Evolutionary conservation across 2,888 invertebrate species (phyloP), one percentile per base, ranked within the genome.

Genomic region (Callyntrura sp.): DNA sequence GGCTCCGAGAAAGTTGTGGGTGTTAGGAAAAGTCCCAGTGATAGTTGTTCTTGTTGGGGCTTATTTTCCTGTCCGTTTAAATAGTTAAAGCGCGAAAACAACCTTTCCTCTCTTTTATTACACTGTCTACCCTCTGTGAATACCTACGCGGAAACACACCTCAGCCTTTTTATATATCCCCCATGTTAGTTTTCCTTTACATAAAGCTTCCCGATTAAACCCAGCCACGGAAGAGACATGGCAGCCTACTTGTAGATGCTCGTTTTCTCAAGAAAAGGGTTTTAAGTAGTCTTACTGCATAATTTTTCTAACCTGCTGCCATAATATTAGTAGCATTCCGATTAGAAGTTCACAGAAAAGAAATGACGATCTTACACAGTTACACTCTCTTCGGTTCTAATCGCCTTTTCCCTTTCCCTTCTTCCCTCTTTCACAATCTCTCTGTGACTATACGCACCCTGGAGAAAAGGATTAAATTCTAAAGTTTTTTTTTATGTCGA

Each of bases 41-140:
- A 57, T 57, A 9, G 3, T 79, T 0, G 55, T 23, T 48, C 60
- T 85, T 60, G 85, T 85, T 85, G 76, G 35, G 43, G 9, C 73
- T 51, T n/a, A 85, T 85, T 85, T 85, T 73, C 48, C 84, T 68
- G n/a, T n/a, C 83, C 14, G 1, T 20, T 48, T 48, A 73, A 79
- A 62, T n/a, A 35, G 79, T 25, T 79, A 28, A 79, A 79, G 35
- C 57, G 57, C 57, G 28, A 79, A 79, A n/a, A 11, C 48, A 2
- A 73, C 51, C 14, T 68, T 35, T 14, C 25, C 51, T 35, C 68
- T n/a, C 28, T 43, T 70, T 43, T 65, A 65, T 65, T 11, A 14
- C 45, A n/a, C n/a, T n/a, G n/a, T n/a, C n/a, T n/a, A n/a, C n/a
- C n/a, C n/a, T n/a, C n/a, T n/a, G n/a, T n/a, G n/a, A n/a, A n/a